A percentile compares a stretch with the other conserved stretches of the same genome.
These are phyloP conservation scores for Aphelinus certus DNA, from an alignment of 1,140 invertebrate genomes.

Conservation along the genomic window DNA sequence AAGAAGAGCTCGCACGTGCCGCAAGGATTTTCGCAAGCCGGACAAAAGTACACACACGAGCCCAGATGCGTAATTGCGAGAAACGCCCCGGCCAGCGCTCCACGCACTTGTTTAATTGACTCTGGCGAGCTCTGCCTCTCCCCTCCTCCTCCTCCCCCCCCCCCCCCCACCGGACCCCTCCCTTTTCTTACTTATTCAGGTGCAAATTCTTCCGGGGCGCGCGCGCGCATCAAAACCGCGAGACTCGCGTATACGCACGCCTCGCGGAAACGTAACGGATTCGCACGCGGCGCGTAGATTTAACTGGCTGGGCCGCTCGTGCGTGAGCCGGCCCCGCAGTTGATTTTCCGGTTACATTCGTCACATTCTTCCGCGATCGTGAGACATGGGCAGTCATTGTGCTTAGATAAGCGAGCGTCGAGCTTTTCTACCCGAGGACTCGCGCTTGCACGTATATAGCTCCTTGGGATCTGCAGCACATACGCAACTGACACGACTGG, in stretches of 20 bases:
- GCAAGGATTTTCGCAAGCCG: slow-evolving; percentile 12
- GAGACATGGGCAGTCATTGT: neutral
- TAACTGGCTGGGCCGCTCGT: too few species aligned
- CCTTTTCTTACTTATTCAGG: neutral
- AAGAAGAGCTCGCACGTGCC: neutral
- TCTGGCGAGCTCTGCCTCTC: too few species aligned
- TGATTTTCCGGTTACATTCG: slow-evolving; percentile 10
- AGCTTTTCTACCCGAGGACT: too few species aligned
- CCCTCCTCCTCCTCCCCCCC: too few species aligned
- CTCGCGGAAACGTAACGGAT: slow-evolving; percentile 6
- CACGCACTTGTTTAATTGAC: slow-evolving; percentile 9
- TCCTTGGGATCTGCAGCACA: too few species aligned
- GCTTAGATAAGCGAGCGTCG: neutral
- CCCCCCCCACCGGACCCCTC: too few species aligned
- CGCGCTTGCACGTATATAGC: too few species aligned
- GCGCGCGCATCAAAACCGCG: neutral
- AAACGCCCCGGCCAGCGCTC: neutral
- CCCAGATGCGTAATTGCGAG: slow-evolving; percentile 6
- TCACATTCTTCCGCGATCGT: neutral
- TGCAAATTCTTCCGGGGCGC: slow-evolving; percentile 9
- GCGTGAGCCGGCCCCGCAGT: neutral
- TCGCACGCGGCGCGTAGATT: too few species aligned
- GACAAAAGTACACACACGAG: neutral
- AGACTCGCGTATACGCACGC: neutral
- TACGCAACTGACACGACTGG: too few species aligned